Evolutionary conservation across 2,797 vertebrate genomes (phyloP), one percentile per base, ranked within the genome.

Genomic region (Spondyliosoma cantharus): DNA sequence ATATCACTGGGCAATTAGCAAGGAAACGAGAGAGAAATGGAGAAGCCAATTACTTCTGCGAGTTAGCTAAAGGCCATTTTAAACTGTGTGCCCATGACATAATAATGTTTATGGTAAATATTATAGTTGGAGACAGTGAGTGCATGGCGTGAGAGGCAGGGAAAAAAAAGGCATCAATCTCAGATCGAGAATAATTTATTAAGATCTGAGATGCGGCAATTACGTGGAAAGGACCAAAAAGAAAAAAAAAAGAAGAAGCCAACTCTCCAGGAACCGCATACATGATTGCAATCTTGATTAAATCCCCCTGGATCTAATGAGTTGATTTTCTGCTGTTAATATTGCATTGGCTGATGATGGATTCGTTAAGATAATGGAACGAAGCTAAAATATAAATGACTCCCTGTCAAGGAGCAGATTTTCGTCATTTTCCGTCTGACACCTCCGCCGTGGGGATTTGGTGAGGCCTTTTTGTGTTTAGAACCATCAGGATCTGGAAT

Each of bases 351-450:
- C 97, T 98, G 97, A 99, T 99, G 98, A 98, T 99, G 97, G 97
- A 97, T 99, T 99, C 97, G 97, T 99, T 99, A 99, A 97, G 98
- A 99, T 99, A 99, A 99, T 99, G 98, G 98, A 98, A 99, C 97
- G 97, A 96, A 98, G 96, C 97, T 99, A 99, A 99, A 99, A 99
- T 99, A 99, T 99, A 98, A 99, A 99, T 99, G 97, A 99, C 97
- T 99, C 95, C 95, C 98, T 99, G 98, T 99, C 97, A 99, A 99
- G 97, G 97, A 97, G 96, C 97, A 97, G 97, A 98, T 99, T 99
- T 98, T 98, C 96, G 97, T 97, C 95, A 96, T 97, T 97, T 97
- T 97, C 96, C 88, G 96, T 96, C 96, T 97, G 97, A 97, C 96
- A 97, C 95, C 95, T 95, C 93, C 77, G 90, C 95, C 94, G 91